phyloP scores from a whole-genome alignment of 2,113 vertebrate species.

The Xerus inauris region DNA sequence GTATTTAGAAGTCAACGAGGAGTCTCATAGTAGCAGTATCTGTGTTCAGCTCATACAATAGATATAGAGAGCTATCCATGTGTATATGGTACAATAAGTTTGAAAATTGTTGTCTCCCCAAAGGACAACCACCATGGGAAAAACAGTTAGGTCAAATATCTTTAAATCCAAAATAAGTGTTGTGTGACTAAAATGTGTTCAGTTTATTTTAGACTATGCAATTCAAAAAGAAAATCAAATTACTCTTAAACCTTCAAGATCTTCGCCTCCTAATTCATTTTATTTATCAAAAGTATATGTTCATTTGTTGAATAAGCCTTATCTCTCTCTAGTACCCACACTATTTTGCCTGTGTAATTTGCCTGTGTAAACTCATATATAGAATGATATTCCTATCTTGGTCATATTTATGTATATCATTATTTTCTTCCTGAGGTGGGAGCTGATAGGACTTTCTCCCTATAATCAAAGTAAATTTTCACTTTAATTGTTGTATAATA shows the following conservation, averaged over 20 bases:
- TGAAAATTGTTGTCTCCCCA: conserved; percentile 4
- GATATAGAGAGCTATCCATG: not conserved
- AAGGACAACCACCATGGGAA: not conserved
- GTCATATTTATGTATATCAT: not conserved
- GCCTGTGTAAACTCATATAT: not conserved
- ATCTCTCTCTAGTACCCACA: not conserved
- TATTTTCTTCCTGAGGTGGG: not conserved
- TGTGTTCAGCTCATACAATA: not conserved
- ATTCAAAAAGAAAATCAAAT: conserved; percentile 32
- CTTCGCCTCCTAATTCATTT: conserved; percentile 26
- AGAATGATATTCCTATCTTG: not conserved
- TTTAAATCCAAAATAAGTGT: conserved; percentile 5
- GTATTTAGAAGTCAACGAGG: not conserved
- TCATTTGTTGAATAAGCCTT: not conserved
- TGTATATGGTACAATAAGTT: not conserved
- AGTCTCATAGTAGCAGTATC: not conserved
- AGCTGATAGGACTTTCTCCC: not conserved
- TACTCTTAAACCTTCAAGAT: not conserved
- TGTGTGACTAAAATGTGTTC: not conserved
- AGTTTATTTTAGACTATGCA: not conserved
- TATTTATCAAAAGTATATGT: not conserved
- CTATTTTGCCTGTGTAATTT: conserved; percentile 36
- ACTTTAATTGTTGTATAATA: not conserved
- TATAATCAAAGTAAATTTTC: conserved; percentile 1
- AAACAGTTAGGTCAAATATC: not conserved